Conservation (phyloP, 2,113 vertebrate species). For the Pedionomus torquatus region DNA sequence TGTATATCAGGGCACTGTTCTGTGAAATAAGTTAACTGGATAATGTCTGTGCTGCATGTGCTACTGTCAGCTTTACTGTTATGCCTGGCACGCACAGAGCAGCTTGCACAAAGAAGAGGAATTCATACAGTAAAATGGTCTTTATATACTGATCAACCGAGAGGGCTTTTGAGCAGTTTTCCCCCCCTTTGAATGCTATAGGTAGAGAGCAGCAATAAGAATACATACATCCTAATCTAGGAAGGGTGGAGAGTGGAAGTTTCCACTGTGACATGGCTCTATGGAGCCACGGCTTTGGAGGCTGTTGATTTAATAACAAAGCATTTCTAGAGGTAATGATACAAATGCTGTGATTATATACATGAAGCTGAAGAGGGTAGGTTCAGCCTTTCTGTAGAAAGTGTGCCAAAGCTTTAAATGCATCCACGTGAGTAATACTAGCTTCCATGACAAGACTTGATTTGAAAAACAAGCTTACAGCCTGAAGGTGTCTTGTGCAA, state of each 20-base stretch:
- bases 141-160: neutral
- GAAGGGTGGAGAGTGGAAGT: neutral
- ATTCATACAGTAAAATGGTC: neutral
- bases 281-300: neutral
- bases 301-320: neutral
- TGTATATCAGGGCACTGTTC: neutral
- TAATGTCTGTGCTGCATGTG: neutral
- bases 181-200: accelerated
- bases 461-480: conserved; percentile 51
- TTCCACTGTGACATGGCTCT: neutral
- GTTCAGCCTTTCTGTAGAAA: neutral
- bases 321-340: neutral
- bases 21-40: neutral
- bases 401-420: conserved; percentile 1
- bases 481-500: conserved; percentile 42
- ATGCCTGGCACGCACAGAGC: neutral
- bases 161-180: neutral
- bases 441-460: neutral
- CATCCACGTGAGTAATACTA: conserved; percentile 32
- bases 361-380: neutral
- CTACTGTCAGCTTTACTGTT: neutral
- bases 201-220: neutral
- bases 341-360: neutral
- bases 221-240: accelerated
- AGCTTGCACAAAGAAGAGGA: neutral